Conservation (phyloP, 1,140 invertebrate genomes). For the Apis laboriosa region DNA sequence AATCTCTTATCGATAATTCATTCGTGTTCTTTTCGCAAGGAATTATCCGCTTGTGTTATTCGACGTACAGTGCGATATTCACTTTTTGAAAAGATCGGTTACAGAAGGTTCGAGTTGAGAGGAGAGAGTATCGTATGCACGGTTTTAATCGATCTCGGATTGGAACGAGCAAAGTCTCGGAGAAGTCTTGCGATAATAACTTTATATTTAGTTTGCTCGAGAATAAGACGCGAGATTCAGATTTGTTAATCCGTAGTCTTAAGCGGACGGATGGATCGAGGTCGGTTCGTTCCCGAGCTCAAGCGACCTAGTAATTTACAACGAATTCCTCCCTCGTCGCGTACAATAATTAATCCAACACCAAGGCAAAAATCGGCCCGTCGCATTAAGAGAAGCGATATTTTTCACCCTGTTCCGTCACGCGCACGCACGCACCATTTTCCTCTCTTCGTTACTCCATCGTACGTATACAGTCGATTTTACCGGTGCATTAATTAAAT, state of each 20-base stretch:
- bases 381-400: not conserved
- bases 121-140: not conserved
- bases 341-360: not conserved
- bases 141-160: not conserved
- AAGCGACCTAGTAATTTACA: not conserved
- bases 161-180: not conserved
- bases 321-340: not conserved
- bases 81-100: not conserved
- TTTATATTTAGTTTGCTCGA: not conserved
- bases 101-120: not conserved
- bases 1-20: too few relatives aligned
- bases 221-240: not conserved
- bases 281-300: not conserved
- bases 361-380: too few relatives aligned
- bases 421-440: not conserved
- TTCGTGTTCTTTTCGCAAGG: too few relatives aligned
- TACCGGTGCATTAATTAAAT: constrained; percentile 6
- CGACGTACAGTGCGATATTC: not conserved
- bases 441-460: not conserved
- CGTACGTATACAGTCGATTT: not conserved
- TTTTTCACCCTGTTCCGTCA: not conserved
- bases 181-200: not conserved
- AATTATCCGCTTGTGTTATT: too few relatives aligned
- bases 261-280: not conserved
- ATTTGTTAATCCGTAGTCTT: constrained; percentile 22